Evolutionary conservation across 92 coral and sea anemone species (phyloP).

Genomic region (Desmophyllum pertusum): DNA sequence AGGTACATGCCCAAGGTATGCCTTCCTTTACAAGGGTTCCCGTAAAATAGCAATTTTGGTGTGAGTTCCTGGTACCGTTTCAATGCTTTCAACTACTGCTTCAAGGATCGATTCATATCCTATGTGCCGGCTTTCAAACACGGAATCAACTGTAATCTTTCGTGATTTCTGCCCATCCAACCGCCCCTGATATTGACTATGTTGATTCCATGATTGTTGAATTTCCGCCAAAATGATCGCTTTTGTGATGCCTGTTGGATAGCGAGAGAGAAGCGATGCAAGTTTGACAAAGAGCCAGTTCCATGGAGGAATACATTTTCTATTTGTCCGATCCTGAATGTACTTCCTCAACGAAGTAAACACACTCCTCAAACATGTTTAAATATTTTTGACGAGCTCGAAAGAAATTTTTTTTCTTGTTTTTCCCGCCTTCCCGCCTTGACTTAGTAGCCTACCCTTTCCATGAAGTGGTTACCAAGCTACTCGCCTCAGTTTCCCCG

Average conservation of each 20-base stretch:
- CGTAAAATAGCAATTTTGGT: constrained; percentile 77
- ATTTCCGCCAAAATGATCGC: constrained; percentile 94
- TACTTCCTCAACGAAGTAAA: constrained; percentile 72
- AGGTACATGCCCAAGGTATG: constrained; percentile 84
- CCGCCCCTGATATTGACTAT: constrained; percentile 75
- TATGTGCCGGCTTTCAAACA: constrained; percentile 75
- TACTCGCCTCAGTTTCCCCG: constrained; percentile 38
- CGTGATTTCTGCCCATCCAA: constrained; percentile 69
- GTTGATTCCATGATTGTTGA: constrained; percentile 87
- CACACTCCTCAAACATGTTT: constrained; percentile 68
- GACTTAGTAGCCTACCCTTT: constrained; percentile 24
- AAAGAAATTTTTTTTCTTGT: neutral
- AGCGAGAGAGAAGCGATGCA: constrained; percentile 75
- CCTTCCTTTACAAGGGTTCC: constrained; percentile 42
- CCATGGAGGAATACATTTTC: constrained; percentile 89
- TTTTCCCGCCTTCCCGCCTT: constrained; percentile 54
- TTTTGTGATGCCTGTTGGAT: constrained; percentile 92
- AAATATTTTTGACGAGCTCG: too few relatives aligned
- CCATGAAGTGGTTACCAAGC: constrained; percentile 31
- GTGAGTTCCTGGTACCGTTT: constrained; percentile 79
- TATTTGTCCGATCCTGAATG: constrained; percentile 67
- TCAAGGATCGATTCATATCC: constrained; percentile 87
- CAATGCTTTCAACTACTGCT: constrained; percentile 75
- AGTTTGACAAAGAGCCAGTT: constrained; percentile 88
- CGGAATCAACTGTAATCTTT: constrained; percentile 71